Evolutionary conservation across 2,113 vertebrate species (phyloP), one percentile per base, ranked within the genome.

Genomic region (Peromyscus californicus): DNA sequence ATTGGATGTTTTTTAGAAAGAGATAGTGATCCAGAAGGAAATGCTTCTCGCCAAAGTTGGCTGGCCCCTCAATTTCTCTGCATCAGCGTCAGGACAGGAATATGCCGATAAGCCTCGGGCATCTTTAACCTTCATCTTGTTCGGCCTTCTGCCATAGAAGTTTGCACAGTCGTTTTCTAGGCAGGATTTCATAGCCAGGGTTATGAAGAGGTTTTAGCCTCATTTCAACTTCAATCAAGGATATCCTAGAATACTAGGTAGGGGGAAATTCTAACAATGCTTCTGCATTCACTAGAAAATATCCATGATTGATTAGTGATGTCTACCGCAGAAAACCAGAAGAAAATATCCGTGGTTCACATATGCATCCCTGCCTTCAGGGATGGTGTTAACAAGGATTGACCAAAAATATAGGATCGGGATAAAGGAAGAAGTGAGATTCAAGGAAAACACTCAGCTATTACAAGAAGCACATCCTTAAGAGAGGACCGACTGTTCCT

Each of bases 401-500:
- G 16, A n/a, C 16, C 16, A 78, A 70, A 97, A 91, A 45, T 42
- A 26, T 0, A 72, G 31, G 74, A 31, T 29, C 8, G 26, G 83
- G 88, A 93, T 51, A 95, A 95, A 89, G 21, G 59, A 72, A 92
- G 51, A 61, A 19, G 63, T 70, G 9, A 94, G 90, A 85, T n/a
- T 67, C 22, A 92, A 59, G 54, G 19, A 54, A 93, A 91, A 67
- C 12, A 19, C 5, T 93, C 29, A 70, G 78, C 12, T 31, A 78
- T 8, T 17, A 63, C 31, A 39, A 95, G 65, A 91, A 89, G 89
- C 9, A 26, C 13, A 39, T 21, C 21, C 39, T 83, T 82, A 57
- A 13, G 92, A 54, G n/a, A 45, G 10, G 61, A 84, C 8, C 72
- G 51, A 59, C 9, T n/a, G 26, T 90, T 33, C 19, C 31, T 87